These are phyloP conservation scores for Felis catus DNA, from an alignment of 2,113 vertebrate genomes.

Conservation along the genomic window F.catus_Fca126_mat1.0 CM031416.1:130545501-130546000, in stretches of 20 bases:
- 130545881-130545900: background rate
- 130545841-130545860: background rate
- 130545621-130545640: background rate
- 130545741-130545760: background rate
- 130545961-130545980: background rate
- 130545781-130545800: background rate
- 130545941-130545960: background rate
- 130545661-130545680: conserved; percentile 20
- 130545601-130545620: conserved; percentile 17
- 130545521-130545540: conserved; percentile 29
- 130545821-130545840: background rate
- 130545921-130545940: background rate
- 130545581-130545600: conserved; percentile 29
- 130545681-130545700: background rate
- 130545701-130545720: conserved; percentile 32
- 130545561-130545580: background rate
- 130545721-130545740: background rate
- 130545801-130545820: background rate
- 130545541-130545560: background rate
- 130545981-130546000: background rate
- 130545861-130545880: background rate
- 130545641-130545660: background rate
- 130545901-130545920: background rate
- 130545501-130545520: background rate
- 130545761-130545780: background rate